phyloP scores from a whole-genome alignment of 1,140 invertebrate genomes.

The Leptestheria dahalacensis region DNA sequence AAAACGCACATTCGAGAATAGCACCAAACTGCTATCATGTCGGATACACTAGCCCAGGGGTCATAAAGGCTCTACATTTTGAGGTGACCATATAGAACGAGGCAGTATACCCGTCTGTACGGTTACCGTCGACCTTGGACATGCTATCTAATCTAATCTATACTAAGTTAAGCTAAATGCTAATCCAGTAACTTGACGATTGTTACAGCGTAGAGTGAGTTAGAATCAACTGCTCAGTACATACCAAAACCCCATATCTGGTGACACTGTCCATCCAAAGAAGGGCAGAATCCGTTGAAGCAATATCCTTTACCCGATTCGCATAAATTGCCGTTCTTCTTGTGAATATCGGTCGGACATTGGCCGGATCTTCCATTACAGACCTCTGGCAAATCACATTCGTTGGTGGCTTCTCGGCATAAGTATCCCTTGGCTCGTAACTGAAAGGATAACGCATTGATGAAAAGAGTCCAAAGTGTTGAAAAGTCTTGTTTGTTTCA shows the following conservation, averaged over 20 bases:
- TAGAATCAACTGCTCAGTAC: constrained; percentile 6
- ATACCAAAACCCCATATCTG: constrained; percentile 70
- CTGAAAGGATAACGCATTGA: too few species aligned
- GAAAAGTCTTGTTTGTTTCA: not conserved
- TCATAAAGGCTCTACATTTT: too few species aligned
- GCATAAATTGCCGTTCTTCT: constrained; percentile 80
- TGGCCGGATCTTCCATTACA: constrained; percentile 72
- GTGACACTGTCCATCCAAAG: constrained; percentile 68
- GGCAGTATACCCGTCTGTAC: too few species aligned
- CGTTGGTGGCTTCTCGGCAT: constrained; percentile 68
- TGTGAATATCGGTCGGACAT: constrained; percentile 73
- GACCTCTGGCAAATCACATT: constrained; percentile 86
- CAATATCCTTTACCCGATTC: constrained; percentile 57
- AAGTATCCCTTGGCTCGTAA: constrained; percentile 53
- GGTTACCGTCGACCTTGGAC: too few species aligned
- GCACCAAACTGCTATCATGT: too few species aligned
- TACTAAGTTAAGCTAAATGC: not conserved
- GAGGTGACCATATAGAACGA: too few species aligned
- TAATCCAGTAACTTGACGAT: not conserved
- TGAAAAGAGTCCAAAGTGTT: not conserved
- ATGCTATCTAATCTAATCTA: too few species aligned
- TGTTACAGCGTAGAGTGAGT: not conserved
- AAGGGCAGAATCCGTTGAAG: constrained; percentile 80
- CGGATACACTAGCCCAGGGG: too few species aligned
- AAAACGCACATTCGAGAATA: too few species aligned